These are phyloP conservation scores for Mamestra configurata DNA, from an alignment of 1,140 invertebrate genomes.

Conservation along the genomic window DNA sequence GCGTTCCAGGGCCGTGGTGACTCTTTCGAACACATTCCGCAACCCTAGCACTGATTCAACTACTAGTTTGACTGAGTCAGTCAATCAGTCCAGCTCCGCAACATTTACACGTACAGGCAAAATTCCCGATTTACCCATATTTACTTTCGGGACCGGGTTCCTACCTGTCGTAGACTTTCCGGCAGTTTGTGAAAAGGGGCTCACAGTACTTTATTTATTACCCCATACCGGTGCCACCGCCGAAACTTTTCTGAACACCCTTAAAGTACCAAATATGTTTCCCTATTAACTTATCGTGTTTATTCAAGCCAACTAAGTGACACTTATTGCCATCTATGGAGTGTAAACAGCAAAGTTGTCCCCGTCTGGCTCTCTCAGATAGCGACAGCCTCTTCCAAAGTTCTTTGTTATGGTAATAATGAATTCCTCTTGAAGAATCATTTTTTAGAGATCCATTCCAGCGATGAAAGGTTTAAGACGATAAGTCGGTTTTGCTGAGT, in stretches of 20 bases:
- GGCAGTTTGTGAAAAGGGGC: too few relatives aligned
- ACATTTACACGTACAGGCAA: too few relatives aligned
- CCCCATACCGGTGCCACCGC: too few relatives aligned
- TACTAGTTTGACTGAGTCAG: too few relatives aligned
- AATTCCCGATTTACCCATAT: too few relatives aligned
- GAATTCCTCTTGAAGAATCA: conserved; percentile 40
- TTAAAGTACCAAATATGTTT: neutral
- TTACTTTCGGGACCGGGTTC: too few relatives aligned
- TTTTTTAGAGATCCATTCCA: conserved; percentile 30
- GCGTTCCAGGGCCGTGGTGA: too few relatives aligned
- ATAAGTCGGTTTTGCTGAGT: conserved; percentile 1
- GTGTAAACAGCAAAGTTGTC: conserved; percentile 19
- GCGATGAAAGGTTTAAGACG: conserved; percentile 18
- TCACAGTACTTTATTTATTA: too few relatives aligned
- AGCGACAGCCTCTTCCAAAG: conserved; percentile 21
- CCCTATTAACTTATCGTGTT: conserved; percentile 15
- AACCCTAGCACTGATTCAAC: too few relatives aligned
- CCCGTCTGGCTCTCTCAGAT: neutral
- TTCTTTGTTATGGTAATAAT: conserved; percentile 55
- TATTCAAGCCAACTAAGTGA: neutral
- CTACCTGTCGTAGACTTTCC: too few relatives aligned
- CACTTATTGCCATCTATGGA: conserved; percentile 1
- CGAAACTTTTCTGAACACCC: neutral
- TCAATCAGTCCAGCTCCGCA: too few relatives aligned
- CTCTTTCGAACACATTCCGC: too few relatives aligned